Conservation (phyloP, 2,888 invertebrate genomes). For the Scaptomyza cyrtandrae region DNA sequence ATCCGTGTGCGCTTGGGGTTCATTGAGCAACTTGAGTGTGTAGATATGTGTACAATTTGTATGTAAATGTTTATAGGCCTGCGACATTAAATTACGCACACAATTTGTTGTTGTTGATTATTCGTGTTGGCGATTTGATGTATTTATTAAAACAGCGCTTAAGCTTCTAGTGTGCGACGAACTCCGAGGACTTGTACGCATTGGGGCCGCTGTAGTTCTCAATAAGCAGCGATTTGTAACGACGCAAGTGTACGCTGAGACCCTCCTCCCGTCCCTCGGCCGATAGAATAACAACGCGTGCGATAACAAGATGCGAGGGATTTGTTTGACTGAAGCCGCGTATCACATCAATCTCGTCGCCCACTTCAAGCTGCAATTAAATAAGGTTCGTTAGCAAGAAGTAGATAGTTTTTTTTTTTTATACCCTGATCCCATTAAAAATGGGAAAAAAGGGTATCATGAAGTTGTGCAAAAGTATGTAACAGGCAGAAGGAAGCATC, state of each 20-base stretch:
- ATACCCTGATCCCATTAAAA: too few species aligned
- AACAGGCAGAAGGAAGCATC: too few species aligned
- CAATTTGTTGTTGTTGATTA: constrained; percentile 12
- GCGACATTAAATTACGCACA: constrained; percentile 25
- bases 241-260: constrained; percentile 87
- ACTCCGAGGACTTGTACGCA: constrained; percentile 83
- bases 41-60: constrained; percentile 13
- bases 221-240: constrained; percentile 89
- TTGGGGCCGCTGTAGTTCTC: constrained; percentile 88
- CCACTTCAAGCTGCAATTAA: constrained; percentile 86
- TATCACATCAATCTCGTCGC: constrained; percentile 92
- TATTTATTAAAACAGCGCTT: constrained; percentile 16
- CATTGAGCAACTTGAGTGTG: constrained; percentile 15
- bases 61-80: constrained; percentile 14
- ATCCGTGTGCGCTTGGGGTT: constrained; percentile 14
- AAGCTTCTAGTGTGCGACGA: constrained; percentile 83
- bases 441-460: too few species aligned
- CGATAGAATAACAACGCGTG: constrained; percentile 88
- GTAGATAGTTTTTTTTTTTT: background rate
- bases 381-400: background rate
- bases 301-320: constrained; percentile 88
- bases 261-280: constrained; percentile 86
- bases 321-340: constrained; percentile 88
- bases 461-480: too few species aligned
- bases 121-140: constrained; percentile 9